Percentiles rank a stretch among this genome's conserved stretches.
Conservation (phyloP, 2,888 invertebrate species). For the Aspidapion aeneum region DNA sequence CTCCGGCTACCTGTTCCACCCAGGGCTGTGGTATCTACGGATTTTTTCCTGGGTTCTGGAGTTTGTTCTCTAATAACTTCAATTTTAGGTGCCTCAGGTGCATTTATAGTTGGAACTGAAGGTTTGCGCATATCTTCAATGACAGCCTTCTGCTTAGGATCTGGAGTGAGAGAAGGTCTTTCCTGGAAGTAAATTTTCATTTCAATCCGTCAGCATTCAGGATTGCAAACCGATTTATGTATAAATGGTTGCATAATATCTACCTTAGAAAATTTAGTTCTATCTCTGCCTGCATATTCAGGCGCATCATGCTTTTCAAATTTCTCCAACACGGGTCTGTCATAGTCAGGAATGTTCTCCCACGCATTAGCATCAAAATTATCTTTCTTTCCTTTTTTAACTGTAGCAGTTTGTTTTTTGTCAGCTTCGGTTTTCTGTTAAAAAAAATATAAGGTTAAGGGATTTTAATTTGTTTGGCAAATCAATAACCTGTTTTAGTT, state of each 20-base stretch:
- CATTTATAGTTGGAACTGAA: conserved; percentile 65
- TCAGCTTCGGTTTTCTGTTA: conserved; percentile 37
- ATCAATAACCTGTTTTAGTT: background rate
- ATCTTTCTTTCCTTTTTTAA: conserved; percentile 38
- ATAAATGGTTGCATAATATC: too few relatives aligned
- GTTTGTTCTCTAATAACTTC: conserved; percentile 82
- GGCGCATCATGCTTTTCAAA: conserved; percentile 54
- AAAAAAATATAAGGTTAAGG: conserved; percentile 3
- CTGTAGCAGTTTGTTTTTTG: conserved; percentile 33
- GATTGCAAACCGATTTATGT: conserved; percentile 6
- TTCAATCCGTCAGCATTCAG: background rate
- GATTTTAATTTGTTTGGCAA: too few relatives aligned
- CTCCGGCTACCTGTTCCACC: conserved; percentile 63
- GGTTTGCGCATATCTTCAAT: conserved; percentile 34
- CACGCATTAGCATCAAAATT: conserved; percentile 38
- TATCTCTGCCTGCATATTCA: conserved; percentile 50
- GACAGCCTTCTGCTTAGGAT: conserved; percentile 30
- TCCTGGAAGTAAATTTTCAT: conserved; percentile 32
- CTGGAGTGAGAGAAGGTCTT: conserved; percentile 36
- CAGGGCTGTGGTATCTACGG: conserved; percentile 46
- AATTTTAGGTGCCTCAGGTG: conserved; percentile 77
- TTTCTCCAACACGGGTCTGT: conserved; percentile 68
- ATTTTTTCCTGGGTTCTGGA: conserved; percentile 67
- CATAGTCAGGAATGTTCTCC: conserved; percentile 64
- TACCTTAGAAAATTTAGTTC: conserved; percentile 47